Conservation (phyloP, 2,888 invertebrate genomes). For the Amblyteles armatorius region DNA sequence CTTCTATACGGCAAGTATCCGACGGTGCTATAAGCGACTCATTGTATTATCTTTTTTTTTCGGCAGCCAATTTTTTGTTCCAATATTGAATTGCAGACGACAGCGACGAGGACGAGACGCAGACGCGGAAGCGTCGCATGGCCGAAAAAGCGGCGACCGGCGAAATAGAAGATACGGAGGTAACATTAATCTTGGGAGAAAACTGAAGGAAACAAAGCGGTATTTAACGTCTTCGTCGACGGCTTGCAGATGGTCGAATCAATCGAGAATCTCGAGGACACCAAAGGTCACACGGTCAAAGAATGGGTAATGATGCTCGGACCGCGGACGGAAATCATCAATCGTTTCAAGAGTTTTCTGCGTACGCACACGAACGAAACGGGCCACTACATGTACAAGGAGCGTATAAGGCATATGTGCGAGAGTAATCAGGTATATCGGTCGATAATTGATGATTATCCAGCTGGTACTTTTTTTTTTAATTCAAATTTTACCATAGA, state of each 20-base stretch:
- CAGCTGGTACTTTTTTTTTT: neutral
- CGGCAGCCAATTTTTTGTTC: constrained; percentile 3
- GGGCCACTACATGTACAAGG: constrained; percentile 95
- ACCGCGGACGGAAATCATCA: constrained; percentile 97
- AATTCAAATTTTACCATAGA: neutral
- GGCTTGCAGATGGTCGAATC: constrained; percentile 92
- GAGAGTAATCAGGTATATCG: constrained; percentile 90
- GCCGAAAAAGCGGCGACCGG: constrained; percentile 96
- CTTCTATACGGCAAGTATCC: constrained; percentile 91
- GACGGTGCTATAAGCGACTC: constrained; percentile 36
- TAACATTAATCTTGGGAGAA: constrained; percentile 69
- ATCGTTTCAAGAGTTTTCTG: constrained; percentile 96
- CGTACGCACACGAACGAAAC: constrained; percentile 95
- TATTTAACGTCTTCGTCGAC: neutral
- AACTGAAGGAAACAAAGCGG: constrained; percentile 5
- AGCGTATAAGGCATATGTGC: constrained; percentile 97
- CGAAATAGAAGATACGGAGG: constrained; percentile 91
- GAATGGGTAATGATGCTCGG: constrained; percentile 99
- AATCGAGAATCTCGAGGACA: constrained; percentile 99
- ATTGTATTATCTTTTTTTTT: neutral
- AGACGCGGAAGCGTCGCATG: constrained; percentile 89
- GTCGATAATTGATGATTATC: neutral
- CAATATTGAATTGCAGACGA: constrained; percentile 86
- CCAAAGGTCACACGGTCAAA: constrained; percentile 96
- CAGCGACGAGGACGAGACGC: constrained; percentile 92